Evolutionary conservation across 2,888 invertebrate species (phyloP), one percentile per base, ranked within the genome.

Genomic region (Lithophane semibrunnea): DNA sequence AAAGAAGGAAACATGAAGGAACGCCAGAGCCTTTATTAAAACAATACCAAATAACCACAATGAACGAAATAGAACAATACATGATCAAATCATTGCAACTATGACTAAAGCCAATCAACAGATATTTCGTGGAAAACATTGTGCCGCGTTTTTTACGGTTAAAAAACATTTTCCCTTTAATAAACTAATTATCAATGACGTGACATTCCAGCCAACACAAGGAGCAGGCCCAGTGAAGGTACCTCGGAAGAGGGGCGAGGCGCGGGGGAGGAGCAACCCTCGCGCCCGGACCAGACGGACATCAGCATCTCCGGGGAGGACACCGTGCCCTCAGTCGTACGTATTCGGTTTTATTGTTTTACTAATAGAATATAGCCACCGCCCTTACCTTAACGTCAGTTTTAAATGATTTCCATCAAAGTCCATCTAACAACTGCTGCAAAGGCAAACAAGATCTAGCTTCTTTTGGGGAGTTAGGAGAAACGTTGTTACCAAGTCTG

Each of bases 261-360:
- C 90, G 92, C 93, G 90, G 94, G 93, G 90, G 94, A 93, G 88
- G 93, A 94, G 60, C 89, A 88, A 79, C 93, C 95, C 92, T 92
- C 94, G 91, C 95, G 94, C 90, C 94, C 95, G 58, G 95, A 95
- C 69, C 92, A 92, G 87, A 92, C 94, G 5, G 95, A 96, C 89
- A 95, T 96, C 91, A 94, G 94, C 91, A 93, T 96, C 92, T 94
- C 95, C 29, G 94, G 94, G 44, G 96, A 96, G 80, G 96, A 96
- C 66, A 80, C 89, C 65, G 93, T 91, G 80, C 92, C 93, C 58
- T 88, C 93, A 71, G 91, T 94, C 84, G 96, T 96, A 86, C 94
- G 95, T 94, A 86, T 80, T 61, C 54, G 13, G 16, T 74, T 68
- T 71, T 56, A 66, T 70, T 63, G 4, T 63, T 64, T 64, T 21